Base-by-base conservation (phyloP, 2,113 vertebrate genomes). In the Thunnus thynnus region DNA sequence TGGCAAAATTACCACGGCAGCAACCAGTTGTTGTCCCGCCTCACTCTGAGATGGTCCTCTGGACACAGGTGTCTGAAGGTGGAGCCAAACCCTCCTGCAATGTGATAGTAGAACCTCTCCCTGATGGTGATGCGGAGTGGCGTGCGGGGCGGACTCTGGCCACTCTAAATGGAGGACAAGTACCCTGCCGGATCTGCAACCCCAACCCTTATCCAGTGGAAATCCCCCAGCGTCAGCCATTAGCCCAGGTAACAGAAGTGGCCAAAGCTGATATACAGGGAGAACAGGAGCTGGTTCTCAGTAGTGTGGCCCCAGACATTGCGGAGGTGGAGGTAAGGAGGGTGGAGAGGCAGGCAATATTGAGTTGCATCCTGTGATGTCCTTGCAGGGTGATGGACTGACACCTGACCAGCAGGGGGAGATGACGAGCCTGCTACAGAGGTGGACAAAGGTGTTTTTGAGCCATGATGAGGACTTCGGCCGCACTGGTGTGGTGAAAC, bases 201-300 rank as follows among this genome's bases (percentile, higher is more conserved):
- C 41, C 64, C 3, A 82, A 64, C 65, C 72, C 72, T 3, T 82
- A 82, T 22, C 48, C 72, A 2, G 36, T 64, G 1, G 80, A 76
- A 2, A 44, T 70, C 3, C 80, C 72, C 20, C 20, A 20, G 20
- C 20, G 1, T 20, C 20, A 20, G 20, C 20, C 20, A 20, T 20
- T 20, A 20, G 20, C 20, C 20, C 20, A 20, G 20, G 20, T 20
- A 20, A 20, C 20, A 20, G 20, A 20, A 1, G 20, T 20, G 20
- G 20, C 20, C 20, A 20, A 20, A 20, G 20, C 20, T 58, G 27
- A 5, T 30, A 30, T 30, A 30, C 27, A 3, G 2, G 3, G 1
- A 30, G 27, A 30, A 30, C 27, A 30, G 27, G 65, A 58, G 16
- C 11, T 82, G 41, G 72, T 70, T 0, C 27, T 82, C 2, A 32